These are phyloP conservation scores for Campylomormyrus numenius DNA, from an alignment of 2,113 vertebrate species.

Conservation along the genomic window DNA sequence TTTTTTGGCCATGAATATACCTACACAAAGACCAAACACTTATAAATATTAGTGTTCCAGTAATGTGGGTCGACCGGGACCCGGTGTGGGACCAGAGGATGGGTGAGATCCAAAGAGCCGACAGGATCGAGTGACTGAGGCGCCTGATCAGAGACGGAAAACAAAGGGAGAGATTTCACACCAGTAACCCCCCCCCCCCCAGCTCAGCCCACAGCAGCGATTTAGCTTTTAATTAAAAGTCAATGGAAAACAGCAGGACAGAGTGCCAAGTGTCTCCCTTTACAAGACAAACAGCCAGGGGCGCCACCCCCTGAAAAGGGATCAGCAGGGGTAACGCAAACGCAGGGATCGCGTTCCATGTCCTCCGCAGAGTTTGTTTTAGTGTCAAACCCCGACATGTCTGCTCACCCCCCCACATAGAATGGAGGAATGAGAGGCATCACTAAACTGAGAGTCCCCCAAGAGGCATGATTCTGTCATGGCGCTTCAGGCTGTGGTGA, in stretches of 20 bases:
- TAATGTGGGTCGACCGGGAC: not conserved
- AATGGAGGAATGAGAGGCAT: not conserved
- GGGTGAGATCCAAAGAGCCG: not conserved
- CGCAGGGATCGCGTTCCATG: slow-evolving; percentile 51
- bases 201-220: slow-evolving; percentile 33
- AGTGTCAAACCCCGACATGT: slow-evolving; percentile 46
- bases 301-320: slow-evolving; percentile 58
- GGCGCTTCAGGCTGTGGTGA: not conserved
- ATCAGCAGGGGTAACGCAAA: slow-evolving; percentile 58
- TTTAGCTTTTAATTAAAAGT: slow-evolving; percentile 67
- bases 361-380: slow-evolving; percentile 48
- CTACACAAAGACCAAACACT: not conserved
- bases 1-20: not conserved
- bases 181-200: slow-evolving; percentile 18
- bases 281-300: slow-evolving; percentile 61
- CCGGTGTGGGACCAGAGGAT: not conserved
- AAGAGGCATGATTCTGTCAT: not conserved
- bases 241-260: slow-evolving; percentile 42
- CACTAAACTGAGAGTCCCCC: not conserved
- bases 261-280: slow-evolving; percentile 51
- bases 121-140: not conserved
- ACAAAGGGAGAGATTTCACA: slow-evolving; percentile 39
- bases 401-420: not conserved
- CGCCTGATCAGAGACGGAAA: slow-evolving; percentile 29
- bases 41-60: not conserved